These are phyloP conservation scores for Serranus cabrilla DNA, from an alignment of 2,797 vertebrate genomes.

Conservation along the genomic window DNA sequence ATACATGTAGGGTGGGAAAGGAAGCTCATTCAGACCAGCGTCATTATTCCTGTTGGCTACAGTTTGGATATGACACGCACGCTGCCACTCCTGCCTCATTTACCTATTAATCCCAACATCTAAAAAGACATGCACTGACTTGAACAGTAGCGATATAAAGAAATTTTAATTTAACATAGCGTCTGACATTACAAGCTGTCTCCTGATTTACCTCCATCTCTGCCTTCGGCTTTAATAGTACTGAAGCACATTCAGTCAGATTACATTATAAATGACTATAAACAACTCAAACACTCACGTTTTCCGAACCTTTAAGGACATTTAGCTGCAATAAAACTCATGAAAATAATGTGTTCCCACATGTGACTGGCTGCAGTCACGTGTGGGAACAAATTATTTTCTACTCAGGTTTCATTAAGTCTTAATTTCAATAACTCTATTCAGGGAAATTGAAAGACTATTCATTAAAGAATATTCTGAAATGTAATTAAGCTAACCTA, in stretches of 20 bases:
- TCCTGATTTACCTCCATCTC: background rate
- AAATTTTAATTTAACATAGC: background rate
- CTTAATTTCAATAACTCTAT: no score
- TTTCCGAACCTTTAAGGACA: no score
- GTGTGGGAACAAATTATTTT: no score
- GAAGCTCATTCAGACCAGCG: background rate
- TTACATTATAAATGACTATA: background rate
- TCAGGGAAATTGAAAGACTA: no score
- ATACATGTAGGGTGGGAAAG: background rate
- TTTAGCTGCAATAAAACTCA: no score
- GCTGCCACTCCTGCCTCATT: constrained; percentile 4
- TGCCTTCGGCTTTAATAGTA: background rate
- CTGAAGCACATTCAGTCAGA: background rate
- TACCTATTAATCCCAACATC: background rate
- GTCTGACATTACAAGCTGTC: background rate
- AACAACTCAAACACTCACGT: no score
- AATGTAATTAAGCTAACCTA: no score
- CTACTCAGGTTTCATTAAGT: no score
- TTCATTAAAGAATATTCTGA: no score
- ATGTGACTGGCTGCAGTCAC: no score
- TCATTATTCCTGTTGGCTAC: background rate
- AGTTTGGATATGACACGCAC: background rate
- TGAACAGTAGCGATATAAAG: background rate
- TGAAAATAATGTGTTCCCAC: no score
- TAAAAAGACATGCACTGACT: constrained; percentile 8